Evolutionary conservation across 2,113 vertebrate genomes (phyloP), one percentile per base, ranked within the genome.

Genomic region (Numenius arquata): DNA sequence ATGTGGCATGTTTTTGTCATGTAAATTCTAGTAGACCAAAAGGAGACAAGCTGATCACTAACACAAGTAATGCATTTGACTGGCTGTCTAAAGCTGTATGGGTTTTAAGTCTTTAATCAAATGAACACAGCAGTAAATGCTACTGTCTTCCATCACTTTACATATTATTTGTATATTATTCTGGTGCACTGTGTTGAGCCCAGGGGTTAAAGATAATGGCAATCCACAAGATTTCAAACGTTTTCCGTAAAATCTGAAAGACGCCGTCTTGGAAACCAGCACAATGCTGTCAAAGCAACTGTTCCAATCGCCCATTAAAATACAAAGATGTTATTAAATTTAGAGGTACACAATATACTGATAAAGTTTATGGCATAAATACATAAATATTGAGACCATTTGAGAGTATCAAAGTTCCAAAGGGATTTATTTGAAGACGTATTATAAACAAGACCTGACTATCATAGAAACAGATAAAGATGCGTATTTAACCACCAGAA

Each of bases 381-480:
- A 96, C 68, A 95, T 95, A 97, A 96, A 95, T 95, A 95, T 58
- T 56, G 87, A 97, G 89, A 96, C 87, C 58, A 95, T 96, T 41
- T 82, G 74, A 91, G 68, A 91, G 70, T 79, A 96, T 96, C 77
- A 91, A 96, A 96, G 77, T 89, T 93, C 66, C 88, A 92, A 91
- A 91, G 77, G 83, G 89, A 88, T 94, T 96, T 96, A 94, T 91
- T 96, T 76, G 66, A 77, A 95, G 73, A 81, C 43, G 9, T 26
- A 58, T 56, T 79, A 93, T 59, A 75, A 95, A 94, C 94, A 95
- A 92, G 95, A 91, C 40, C 36, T 77, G 92, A 85, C 76, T 80
- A 74, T 9, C 78, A 82, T 89, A 91, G 80, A 97, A 88, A 88
- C 32, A 87, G 66, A 96, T 81, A 52, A 74, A 71, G 61, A 94